phyloP scores from a whole-genome alignment of 1,140 invertebrate genomes.

The Matsumurasca onukii region DNA sequence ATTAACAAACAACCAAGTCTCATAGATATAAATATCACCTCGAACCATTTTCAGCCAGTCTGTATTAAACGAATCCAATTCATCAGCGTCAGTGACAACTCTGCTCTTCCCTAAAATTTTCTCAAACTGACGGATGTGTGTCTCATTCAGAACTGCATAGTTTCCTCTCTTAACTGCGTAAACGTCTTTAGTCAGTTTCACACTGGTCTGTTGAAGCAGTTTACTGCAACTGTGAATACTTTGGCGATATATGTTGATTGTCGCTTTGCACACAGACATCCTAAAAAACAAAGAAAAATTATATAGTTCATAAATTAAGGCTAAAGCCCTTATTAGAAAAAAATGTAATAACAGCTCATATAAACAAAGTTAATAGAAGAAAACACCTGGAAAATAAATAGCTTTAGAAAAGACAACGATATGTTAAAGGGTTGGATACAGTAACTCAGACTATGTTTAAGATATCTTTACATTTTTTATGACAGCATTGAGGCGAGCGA shows the following conservation, averaged over 20 bases:
- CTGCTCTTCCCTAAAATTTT: slow-evolving; percentile 65
- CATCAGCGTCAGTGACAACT: slow-evolving; percentile 70
- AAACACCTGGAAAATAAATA: too few relatives aligned
- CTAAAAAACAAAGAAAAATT: not conserved
- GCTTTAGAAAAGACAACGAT: too few relatives aligned
- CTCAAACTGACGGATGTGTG: slow-evolving; percentile 72
- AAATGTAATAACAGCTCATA: too few relatives aligned
- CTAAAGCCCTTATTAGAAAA: too few relatives aligned
- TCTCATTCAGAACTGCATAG: slow-evolving; percentile 52
- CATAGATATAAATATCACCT: too few relatives aligned
- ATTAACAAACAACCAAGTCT: too few relatives aligned
- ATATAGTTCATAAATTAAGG: too few relatives aligned
- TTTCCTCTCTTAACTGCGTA: slow-evolving; percentile 53
- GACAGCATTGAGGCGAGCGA: too few relatives aligned
- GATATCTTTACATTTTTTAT: too few relatives aligned
- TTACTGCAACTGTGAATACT: not conserved
- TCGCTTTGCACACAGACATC: not conserved
- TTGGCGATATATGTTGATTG: not conserved
- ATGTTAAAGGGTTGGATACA: too few relatives aligned
- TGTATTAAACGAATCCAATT: slow-evolving; percentile 81
- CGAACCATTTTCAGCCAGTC: slow-evolving; percentile 91
- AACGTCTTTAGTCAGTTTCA: slow-evolving; percentile 49
- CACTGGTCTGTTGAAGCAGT: not conserved
- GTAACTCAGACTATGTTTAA: too few relatives aligned
- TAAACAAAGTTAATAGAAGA: too few relatives aligned